These are phyloP conservation scores for Takifugu flavidus DNA, from an alignment of 2,113 vertebrate species.

Conservation along the genomic window DNA sequence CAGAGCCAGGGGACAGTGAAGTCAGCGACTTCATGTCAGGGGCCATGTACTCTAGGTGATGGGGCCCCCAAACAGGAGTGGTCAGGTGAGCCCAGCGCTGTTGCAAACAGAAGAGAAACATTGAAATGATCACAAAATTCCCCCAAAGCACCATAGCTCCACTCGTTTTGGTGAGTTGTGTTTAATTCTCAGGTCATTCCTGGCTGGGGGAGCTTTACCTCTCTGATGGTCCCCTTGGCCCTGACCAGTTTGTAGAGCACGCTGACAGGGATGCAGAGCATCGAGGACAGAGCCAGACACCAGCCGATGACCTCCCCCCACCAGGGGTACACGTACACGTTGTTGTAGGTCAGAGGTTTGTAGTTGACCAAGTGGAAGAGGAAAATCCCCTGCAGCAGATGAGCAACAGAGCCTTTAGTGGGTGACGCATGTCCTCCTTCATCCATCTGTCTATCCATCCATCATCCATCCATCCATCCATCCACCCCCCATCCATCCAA, in stretches of 20 bases:
- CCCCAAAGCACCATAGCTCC: too few relatives aligned
- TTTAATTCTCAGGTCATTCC: too few relatives aligned
- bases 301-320: conserved; percentile 84
- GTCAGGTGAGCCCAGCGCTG: conserved; percentile 80
- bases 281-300: conserved; percentile 80
- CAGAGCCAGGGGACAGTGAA: conserved; percentile 63
- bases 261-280: conserved; percentile 81
- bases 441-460: too few relatives aligned
- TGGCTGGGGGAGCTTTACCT: conserved; percentile 55
- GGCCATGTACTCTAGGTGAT: conserved; percentile 82
- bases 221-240: conserved; percentile 73
- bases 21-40: conserved; percentile 72
- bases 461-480: too few relatives aligned
- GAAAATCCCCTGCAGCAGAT: conserved; percentile 74
- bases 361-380: conserved; percentile 83
- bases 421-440: too few relatives aligned
- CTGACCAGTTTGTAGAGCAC: conserved; percentile 77
- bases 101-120: conserved; percentile 9
- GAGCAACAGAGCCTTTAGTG: background rate
- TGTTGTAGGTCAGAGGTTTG: conserved; percentile 82
- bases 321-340: conserved; percentile 80
- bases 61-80: conserved; percentile 76
- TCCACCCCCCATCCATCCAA: too few relatives aligned
- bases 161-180: too few relatives aligned
- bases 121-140: background rate